Conservation (phyloP, 2,888 invertebrate genomes). For the Eudemis profundana region DNA sequence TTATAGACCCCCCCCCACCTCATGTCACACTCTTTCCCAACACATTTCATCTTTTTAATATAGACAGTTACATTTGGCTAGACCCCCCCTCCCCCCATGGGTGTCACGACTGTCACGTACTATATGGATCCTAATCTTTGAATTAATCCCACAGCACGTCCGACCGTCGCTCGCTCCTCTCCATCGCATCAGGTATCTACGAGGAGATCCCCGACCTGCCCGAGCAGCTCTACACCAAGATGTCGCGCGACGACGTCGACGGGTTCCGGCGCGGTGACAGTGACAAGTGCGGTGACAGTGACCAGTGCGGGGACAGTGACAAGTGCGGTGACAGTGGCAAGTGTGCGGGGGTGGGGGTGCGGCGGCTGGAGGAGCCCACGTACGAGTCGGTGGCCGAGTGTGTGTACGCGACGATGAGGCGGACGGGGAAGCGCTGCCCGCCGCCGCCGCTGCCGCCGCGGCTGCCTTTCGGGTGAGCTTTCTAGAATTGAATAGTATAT, state of each 20-base stretch:
- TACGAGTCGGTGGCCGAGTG: slow-evolving; percentile 76
- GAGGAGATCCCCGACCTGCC: slow-evolving; percentile 87
- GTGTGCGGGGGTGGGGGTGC: slow-evolving; percentile 23
- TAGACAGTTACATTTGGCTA: too few relatives aligned
- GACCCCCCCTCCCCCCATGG: too few relatives aligned
- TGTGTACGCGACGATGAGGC: slow-evolving; percentile 64
- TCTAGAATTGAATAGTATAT: background rate
- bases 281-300: background rate
- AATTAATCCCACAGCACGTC: slow-evolving; percentile 56
- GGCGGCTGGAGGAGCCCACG: slow-evolving; percentile 63
- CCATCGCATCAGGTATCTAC: slow-evolving; percentile 88
- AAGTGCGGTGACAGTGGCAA: background rate
- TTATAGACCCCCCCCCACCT: too few relatives aligned
- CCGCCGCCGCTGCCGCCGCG: slow-evolving; percentile 66
- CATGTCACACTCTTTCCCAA: too few relatives aligned
- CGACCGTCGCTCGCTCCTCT: slow-evolving; percentile 84
- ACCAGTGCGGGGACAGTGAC: background rate
- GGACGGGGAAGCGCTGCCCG: slow-evolving; percentile 55
- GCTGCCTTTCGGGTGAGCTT: slow-evolving; percentile 52
- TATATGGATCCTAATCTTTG: background rate
- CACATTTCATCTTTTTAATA: too few relatives aligned
- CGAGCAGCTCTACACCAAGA: slow-evolving; percentile 34
- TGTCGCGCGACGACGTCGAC: slow-evolving; percentile 35
- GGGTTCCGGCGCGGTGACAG: background rate
- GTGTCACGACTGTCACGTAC: too few relatives aligned